Evolutionary conservation across 2,888 invertebrate genomes (phyloP).

Genomic region (Tetropium fuscum): DNA sequence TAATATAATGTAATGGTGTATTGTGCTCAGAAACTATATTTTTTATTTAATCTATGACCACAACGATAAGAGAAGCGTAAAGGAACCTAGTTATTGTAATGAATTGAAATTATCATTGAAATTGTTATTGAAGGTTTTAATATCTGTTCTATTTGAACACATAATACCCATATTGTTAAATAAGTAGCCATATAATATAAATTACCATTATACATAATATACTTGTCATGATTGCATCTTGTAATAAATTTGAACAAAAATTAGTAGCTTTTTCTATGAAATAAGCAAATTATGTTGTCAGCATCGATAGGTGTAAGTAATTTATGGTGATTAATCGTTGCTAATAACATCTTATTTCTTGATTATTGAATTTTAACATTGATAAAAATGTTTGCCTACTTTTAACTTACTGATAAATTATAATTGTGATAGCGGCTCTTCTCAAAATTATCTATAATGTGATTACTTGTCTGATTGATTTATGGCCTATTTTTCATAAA

Average conservation of each 20-base stretch:
- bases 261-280: constrained; percentile 20
- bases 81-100: no score
- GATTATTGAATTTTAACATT: constrained; percentile 16
- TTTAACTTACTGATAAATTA: constrained; percentile 26
- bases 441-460: constrained; percentile 19
- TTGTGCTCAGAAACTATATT: no score
- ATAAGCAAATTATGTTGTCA: constrained; percentile 19
- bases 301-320: constrained; percentile 12
- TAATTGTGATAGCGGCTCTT: constrained; percentile 28
- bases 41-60: no score
- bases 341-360: constrained; percentile 28
- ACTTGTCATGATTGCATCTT: constrained; percentile 11
- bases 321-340: constrained; percentile 26
- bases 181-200: no score
- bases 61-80: no score
- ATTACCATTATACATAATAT: no score
- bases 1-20: no score
- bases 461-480: constrained; percentile 26
- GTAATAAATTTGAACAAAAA: constrained; percentile 22
- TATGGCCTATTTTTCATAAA: constrained; percentile 21
- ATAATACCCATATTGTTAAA: no score
- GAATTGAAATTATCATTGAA: no score
- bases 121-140: no score
- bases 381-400: constrained; percentile 25
- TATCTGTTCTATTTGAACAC: no score